A percentile compares a stretch with the other conserved stretches of the same genome.
These are phyloP conservation scores for Scalopus aquaticus DNA, from an alignment of 2,113 vertebrate genomes.

Conservation along the genomic window DNA sequence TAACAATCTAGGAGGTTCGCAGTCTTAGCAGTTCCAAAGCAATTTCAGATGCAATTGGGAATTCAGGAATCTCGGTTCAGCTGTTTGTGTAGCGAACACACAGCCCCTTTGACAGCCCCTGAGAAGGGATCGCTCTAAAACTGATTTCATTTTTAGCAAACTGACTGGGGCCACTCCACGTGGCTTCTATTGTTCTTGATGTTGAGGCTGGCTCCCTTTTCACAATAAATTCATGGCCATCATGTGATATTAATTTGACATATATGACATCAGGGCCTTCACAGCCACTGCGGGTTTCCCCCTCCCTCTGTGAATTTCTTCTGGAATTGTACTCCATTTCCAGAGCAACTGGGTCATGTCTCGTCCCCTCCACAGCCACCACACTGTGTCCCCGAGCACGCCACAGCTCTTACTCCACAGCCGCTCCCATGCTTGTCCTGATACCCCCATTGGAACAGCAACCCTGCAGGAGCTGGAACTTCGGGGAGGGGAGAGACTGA, in stretches of 20 bases:
- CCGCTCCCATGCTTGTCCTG: not conserved
- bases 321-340: no score
- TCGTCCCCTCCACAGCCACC: no score
- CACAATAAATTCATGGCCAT: no score
- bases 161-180: constrained; percentile 81
- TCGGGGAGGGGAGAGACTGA: not conserved
- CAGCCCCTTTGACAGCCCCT: constrained; percentile 97
- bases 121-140: constrained; percentile 99
- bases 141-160: constrained; percentile 99
- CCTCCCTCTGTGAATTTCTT: no score
- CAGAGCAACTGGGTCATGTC: no score
- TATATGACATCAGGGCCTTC: no score
- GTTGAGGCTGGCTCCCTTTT: no score
- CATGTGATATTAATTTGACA: no score
- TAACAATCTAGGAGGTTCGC: constrained; percentile 99
- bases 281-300: no score
- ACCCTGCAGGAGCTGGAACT: not conserved
- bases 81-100: constrained; percentile 97
- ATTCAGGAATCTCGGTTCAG: constrained; percentile 99
- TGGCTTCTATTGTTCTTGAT: no score
- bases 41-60: constrained; percentile 98
- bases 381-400: no score
- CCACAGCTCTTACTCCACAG: no score
- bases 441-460: not conserved
- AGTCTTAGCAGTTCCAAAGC: constrained; percentile 99